Evolutionary conservation across 2,888 invertebrate genomes (phyloP).

Genomic region (Caenorhabditis doughertyi): DNA sequence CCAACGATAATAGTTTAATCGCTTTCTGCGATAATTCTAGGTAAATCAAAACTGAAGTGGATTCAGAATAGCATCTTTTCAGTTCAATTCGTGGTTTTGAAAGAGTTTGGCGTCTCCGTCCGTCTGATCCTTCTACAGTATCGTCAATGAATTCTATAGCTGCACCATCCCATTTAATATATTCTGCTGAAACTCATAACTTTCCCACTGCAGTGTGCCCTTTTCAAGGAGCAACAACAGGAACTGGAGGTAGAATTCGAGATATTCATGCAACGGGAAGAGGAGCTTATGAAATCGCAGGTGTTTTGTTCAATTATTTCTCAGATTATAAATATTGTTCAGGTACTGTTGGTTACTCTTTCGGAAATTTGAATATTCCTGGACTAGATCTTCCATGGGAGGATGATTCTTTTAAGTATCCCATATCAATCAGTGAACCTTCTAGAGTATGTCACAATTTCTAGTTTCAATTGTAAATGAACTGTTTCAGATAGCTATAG

Average conservation of each 20-base stretch:
- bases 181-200: slow-evolving; percentile 99
- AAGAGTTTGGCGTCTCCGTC: slow-evolving; percentile 86
- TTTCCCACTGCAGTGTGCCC: slow-evolving; percentile 89
- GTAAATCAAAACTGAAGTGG: slow-evolving; percentile 84
- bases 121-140: slow-evolving; percentile 87
- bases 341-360: slow-evolving; percentile 93
- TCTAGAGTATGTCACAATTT: slow-evolving; percentile 86
- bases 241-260: slow-evolving; percentile 95
- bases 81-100: slow-evolving; percentile 49
- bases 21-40: slow-evolving; percentile 98
- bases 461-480: not conserved
- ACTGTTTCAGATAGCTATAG: slow-evolving; percentile 86
- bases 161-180: slow-evolving; percentile 91
- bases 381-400: slow-evolving; percentile 95
- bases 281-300: slow-evolving; percentile 80
- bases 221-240: slow-evolving; percentile 83
- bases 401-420: slow-evolving; percentile 88
- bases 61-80: not conserved
- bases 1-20: slow-evolving; percentile 95
- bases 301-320: not conserved
- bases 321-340: not conserved
- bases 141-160: slow-evolving; percentile 85
- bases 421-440: slow-evolving; percentile 92
- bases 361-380: slow-evolving; percentile 93
- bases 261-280: slow-evolving; percentile 96